A percentile compares a stretch with the other conserved stretches of the same genome.
Conservation (phyloP, 1,140 invertebrate species). For the Temnothorax nylanderi region DNA sequence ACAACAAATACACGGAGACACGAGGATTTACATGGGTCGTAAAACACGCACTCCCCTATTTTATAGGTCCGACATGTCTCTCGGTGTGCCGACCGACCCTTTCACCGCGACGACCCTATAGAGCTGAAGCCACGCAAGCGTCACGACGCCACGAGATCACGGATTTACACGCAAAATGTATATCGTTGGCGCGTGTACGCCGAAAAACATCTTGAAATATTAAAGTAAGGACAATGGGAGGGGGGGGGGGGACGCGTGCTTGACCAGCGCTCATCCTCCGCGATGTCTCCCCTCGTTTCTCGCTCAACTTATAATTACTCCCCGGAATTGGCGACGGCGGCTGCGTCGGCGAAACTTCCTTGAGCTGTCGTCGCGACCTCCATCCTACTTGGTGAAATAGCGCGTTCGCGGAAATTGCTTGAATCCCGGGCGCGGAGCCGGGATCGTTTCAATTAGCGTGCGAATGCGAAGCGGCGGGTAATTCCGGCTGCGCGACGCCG, state of each 20-base stretch:
- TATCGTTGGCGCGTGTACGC: slow-evolving; percentile 44
- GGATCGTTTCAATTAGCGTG: slow-evolving; percentile 62
- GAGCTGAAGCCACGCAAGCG: slow-evolving; percentile 65
- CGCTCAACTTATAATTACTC: slow-evolving; percentile 74
- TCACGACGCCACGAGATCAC: slow-evolving; percentile 81
- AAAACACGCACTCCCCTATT: slow-evolving; percentile 84
- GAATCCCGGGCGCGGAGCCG: slow-evolving; percentile 24
- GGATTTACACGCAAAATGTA: slow-evolving; percentile 79
- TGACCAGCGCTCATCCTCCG: slow-evolving; percentile 51
- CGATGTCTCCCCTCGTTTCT: slow-evolving; percentile 1
- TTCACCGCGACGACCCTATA: slow-evolving; percentile 64
- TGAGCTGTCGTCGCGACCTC: slow-evolving; percentile 55
- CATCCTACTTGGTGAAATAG: slow-evolving; percentile 55
- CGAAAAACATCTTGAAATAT: slow-evolving; percentile 76
- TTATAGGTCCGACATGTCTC: slow-evolving; percentile 72
- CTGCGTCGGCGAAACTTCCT: slow-evolving; percentile 62
- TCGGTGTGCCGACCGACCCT: slow-evolving; percentile 60
- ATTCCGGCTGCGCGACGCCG: slow-evolving; percentile 51
- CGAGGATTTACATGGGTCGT: slow-evolving; percentile 81
- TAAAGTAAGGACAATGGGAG: slow-evolving; percentile 70
- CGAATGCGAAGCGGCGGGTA: slow-evolving; percentile 49
- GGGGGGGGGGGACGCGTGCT: slow-evolving; percentile 32
- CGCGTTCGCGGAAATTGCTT: slow-evolving; percentile 47
- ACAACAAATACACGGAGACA: slow-evolving; percentile 83
- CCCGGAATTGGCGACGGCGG: slow-evolving; percentile 62